These are phyloP conservation scores for Sardina pilchardus DNA, from an alignment of 2,113 vertebrate species.

Conservation along the genomic window DNA sequence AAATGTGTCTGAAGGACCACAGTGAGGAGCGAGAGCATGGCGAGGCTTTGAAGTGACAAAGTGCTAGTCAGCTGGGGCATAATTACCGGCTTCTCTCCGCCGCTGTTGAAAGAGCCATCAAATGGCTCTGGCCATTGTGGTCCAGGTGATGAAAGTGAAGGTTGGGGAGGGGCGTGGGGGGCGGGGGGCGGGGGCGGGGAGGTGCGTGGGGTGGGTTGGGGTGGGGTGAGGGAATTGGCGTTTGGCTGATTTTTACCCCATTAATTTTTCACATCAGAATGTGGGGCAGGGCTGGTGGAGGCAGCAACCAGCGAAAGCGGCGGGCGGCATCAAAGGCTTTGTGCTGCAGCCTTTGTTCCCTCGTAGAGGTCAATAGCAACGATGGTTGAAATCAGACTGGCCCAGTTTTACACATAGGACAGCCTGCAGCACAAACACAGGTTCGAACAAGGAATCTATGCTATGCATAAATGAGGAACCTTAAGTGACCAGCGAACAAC, in stretches of 20 bases:
- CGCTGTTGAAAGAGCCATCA: not conserved
- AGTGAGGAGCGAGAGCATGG: not conserved
- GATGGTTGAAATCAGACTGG: not conserved
- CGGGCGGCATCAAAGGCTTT: not conserved
- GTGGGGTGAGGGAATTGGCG: not conserved
- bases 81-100: not conserved
- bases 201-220: not conserved
- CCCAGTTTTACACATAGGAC: not conserved
- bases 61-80: not conserved
- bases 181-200: not conserved
- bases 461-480: not conserved
- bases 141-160: not conserved
- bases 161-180: not conserved
- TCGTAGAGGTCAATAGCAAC: not conserved
- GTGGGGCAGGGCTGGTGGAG: not conserved
- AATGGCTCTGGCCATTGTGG: not conserved
- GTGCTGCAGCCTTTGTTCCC: not conserved
- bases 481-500: not conserved
- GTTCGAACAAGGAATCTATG: not conserved
- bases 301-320: not conserved
- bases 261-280: slow-evolving; percentile 14
- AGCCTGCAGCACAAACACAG: not conserved
- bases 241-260: not conserved
- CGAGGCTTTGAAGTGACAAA: not conserved
- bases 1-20: not conserved